These are phyloP conservation scores for Threskiornis aethiopicus DNA, from an alignment of 2,797 vertebrate genomes.

Conservation along the genomic window DNA sequence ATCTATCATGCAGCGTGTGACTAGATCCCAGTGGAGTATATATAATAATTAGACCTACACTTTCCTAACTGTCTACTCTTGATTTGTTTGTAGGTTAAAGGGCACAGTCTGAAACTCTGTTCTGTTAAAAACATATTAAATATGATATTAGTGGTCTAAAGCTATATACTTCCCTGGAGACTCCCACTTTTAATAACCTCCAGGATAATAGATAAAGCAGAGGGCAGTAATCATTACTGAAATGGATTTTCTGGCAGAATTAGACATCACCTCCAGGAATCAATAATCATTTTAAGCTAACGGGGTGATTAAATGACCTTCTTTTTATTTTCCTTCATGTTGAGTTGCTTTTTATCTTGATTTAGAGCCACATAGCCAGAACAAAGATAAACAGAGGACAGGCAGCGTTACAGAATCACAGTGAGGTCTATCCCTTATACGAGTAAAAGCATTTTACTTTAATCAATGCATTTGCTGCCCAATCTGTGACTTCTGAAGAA, in stretches of 20 bases:
- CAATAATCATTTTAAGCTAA: slow-evolving; percentile 85
- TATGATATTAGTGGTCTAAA: slow-evolving; percentile 73
- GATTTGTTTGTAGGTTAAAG: slow-evolving; percentile 66
- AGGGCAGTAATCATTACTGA: slow-evolving; percentile 80
- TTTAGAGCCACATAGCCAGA: slow-evolving; percentile 72
- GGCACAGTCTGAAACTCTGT: slow-evolving; percentile 60
- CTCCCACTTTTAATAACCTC: slow-evolving; percentile 79
- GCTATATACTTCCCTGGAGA: slow-evolving; percentile 71
- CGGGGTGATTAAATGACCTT: slow-evolving; percentile 81
- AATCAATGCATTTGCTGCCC: slow-evolving; percentile 48
- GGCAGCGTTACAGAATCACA: slow-evolving; percentile 34
- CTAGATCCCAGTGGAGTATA: slow-evolving; percentile 40
- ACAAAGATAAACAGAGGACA: slow-evolving; percentile 76
- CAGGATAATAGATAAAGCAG: slow-evolving; percentile 78
- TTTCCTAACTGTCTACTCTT: slow-evolving; percentile 44
- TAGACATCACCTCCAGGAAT: slow-evolving; percentile 81
- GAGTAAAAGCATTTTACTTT: slow-evolving; percentile 56
- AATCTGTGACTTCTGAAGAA: slow-evolving; percentile 59
- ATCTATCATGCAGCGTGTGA: slow-evolving; percentile 25
- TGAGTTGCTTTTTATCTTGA: slow-evolving; percentile 81
- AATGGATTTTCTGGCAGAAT: slow-evolving; percentile 84
- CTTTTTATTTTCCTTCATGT: slow-evolving; percentile 79
- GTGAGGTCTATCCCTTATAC: slow-evolving; percentile 25
- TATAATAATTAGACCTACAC: slow-evolving; percentile 70
- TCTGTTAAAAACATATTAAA: slow-evolving; percentile 77